A percentile compares a stretch with the other conserved stretches of the same genome.
These are phyloP conservation scores for Agriopis leucophaearia DNA, from an alignment of 2,888 invertebrate genomes.

Conservation along the genomic window DNA sequence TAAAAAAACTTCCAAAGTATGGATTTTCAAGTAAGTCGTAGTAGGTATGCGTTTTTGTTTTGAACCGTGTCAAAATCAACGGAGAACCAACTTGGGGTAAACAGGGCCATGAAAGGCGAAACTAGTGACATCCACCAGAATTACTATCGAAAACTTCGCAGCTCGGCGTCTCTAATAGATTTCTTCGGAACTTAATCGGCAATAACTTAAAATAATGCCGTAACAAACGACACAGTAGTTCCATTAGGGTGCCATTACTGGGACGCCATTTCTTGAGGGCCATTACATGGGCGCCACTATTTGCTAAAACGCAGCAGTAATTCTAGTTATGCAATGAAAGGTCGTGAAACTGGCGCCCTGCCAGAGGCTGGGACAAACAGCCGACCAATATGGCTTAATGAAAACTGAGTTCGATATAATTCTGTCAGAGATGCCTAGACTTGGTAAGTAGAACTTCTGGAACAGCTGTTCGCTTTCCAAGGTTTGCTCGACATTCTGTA, in stretches of 20 bases:
- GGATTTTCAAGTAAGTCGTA: too few species aligned
- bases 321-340: slow-evolving; percentile 40
- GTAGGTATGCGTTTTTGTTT: too few species aligned
- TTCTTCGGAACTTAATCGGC: slow-evolving; percentile 22
- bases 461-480: slow-evolving; percentile 25
- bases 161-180: neutral
- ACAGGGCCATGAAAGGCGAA: too few species aligned
- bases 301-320: slow-evolving; percentile 40
- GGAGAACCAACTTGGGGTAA: too few species aligned
- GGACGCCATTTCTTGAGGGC: slow-evolving; percentile 19
- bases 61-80: too few species aligned
- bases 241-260: slow-evolving; percentile 11
- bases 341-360: slow-evolving; percentile 56
- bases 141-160: slow-evolving; percentile 7
- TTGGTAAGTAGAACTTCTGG: slow-evolving; percentile 6
- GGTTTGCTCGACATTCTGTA: neutral
- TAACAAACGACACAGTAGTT: slow-evolving; percentile 29
- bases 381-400: slow-evolving; percentile 71
- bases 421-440: slow-evolving; percentile 1
- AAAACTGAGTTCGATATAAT: slow-evolving; percentile 53
- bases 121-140: slow-evolving; percentile 1
- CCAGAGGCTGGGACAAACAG: slow-evolving; percentile 67
- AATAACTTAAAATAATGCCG: slow-evolving; percentile 34
- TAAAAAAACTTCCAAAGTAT: too few species aligned
- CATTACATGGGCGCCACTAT: slow-evolving; percentile 24